Evolutionary conservation across 1,140 invertebrate species (phyloP), one percentile per base, ranked within the genome.

Genomic region (Aphis gossypii): DNA sequence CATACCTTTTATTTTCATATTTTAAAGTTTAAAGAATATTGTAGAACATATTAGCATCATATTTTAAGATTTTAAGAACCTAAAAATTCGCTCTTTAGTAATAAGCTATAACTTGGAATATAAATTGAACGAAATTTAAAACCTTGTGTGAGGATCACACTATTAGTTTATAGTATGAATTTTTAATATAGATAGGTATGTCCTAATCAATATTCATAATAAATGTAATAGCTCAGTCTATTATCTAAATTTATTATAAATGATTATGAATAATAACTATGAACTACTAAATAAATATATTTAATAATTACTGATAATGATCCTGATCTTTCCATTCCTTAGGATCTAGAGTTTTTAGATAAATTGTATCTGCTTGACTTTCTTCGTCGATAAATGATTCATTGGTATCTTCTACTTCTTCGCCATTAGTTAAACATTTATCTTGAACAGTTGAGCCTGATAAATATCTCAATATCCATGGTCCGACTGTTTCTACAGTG

Each of bases 241-340:
- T 44, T 84, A 41, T 44, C 11, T 3, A 89, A n/a, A 89, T 54
- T 54, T 88, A 6, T 38, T 46, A 38, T 88, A 88, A 60, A 87
- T 48, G 6, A 38, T 88, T 76, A 30, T 51, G 48, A 30, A 30
- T 35, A 23, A 68, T 68, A 38, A 44, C 8, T 82, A 68, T 51
- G 30, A 30, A 30, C 4, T 91, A 30, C 11, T 56, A 41, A 93
- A 82, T 82, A 44, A 35, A 56, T 89, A 46, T n/a, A 86, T 56
- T 18, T 41, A 21, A 68, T 44, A 92, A 6, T 91, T 92, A 92
- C 95, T 95, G 88, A 95, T 97, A 97, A 95, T 97, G 99, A 95
- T 99, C 99, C 96, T 99, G 98, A 94, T 97, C 95, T 96, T 99
- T 99, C 98, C 98, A 99, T 95, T 99, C 97, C 95, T 98, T 98